Conservation (phyloP, 2,113 vertebrate genomes). For the Lepus timidus region DNA sequence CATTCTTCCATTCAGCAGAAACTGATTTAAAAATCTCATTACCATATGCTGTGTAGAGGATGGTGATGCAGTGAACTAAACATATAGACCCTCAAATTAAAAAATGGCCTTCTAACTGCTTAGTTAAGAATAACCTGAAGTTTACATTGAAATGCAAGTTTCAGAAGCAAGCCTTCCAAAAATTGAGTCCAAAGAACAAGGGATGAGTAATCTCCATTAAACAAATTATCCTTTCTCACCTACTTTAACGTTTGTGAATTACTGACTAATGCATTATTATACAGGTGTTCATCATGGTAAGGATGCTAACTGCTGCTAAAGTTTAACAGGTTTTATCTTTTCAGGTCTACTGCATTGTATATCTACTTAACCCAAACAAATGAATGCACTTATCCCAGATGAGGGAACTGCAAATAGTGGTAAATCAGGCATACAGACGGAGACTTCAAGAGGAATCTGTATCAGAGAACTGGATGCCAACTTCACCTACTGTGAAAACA, state of each 20-base stretch:
- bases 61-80: not conserved
- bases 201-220: not conserved
- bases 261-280: not conserved
- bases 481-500: not conserved
- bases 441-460: not conserved
- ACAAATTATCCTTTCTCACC: not conserved
- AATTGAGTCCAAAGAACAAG: not conserved
- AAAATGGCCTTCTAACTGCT: not conserved
- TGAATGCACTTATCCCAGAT: not conserved
- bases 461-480: not conserved
- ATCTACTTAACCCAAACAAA: not conserved
- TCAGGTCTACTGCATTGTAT: not conserved
- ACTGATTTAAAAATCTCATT: not conserved
- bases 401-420: not conserved
- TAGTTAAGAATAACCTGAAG: not conserved
- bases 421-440: not conserved
- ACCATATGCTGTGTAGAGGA: not conserved
- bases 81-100: not conserved
- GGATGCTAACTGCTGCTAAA: not conserved
- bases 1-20: not conserved
- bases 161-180: not conserved
- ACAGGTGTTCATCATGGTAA: not conserved
- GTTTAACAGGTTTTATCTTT: not conserved
- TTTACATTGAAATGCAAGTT: not conserved
- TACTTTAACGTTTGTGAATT: not conserved